Evolutionary conservation across 37 sponge, comb jelly and placozoan genomes (phyloP), one percentile per base, ranked within the genome.

Genomic region (Crambe crambe): DNA sequence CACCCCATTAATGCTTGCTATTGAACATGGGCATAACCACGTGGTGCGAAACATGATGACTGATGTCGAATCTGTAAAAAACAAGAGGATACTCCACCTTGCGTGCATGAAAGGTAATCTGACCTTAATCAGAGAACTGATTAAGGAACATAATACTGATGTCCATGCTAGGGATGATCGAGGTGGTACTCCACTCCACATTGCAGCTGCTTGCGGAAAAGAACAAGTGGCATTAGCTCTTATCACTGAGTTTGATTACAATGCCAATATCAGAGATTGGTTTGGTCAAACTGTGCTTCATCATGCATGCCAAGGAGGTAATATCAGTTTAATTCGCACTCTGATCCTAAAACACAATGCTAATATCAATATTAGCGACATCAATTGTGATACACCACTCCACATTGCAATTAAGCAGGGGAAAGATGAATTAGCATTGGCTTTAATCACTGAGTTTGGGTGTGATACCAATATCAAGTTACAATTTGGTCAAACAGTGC

Each of bases 291-390:
- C 73, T 15, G 63, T 62, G 42, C n/a, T n/a, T n/a, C n/a, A n/a
- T n/a, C n/a, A n/a, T n/a, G n/a, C n/a, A n/a, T n/a, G n/a, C n/a
- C n/a, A n/a, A n/a, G n/a, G n/a, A n/a, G n/a, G n/a, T n/a, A n/a
- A n/a, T n/a, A n/a, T n/a, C n/a, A n/a, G n/a, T 3, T 32, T 80
- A 47, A 58, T 71, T 41, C 25, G 57, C 2, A 39, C 58, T 30
- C 61, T 80, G 22, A 30, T 68, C n/a, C 18, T 20, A 25, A 73
- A 70, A 12, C 18, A 54, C 18, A 25, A 71, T 2, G 22, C 18
- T 42, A 44, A 71, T 71, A 42, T 25, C 39, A n/a, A n/a, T 23
- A 86, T 64, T 57, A 86, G 73, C n/a, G 42, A 37, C 42, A 44
- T 42, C 23, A 71, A 34, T 36, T 61, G 63, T 58, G 41, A 76